Conservation (phyloP, 53 echinoderm and acorn worm species). For the Luidia sarsii region DNA sequence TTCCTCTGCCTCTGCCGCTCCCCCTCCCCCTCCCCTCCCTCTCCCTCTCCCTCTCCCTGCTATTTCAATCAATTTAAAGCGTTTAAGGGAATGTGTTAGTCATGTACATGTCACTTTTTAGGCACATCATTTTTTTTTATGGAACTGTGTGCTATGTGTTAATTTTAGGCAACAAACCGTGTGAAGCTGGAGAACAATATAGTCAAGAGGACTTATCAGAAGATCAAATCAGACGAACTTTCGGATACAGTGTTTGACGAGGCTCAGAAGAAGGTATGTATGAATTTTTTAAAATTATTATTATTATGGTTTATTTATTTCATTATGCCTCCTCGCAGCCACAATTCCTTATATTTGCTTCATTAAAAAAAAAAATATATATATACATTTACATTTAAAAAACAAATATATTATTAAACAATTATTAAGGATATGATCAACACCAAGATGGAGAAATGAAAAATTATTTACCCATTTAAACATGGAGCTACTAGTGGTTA, state of each 20-base stretch:
- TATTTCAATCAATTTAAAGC: neutral
- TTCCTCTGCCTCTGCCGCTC: too few species aligned
- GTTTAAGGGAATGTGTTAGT: neutral
- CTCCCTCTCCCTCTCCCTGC: too few species aligned
- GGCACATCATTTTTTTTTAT: neutral
- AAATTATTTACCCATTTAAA: neutral
- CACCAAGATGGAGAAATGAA: neutral
- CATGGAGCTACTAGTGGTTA: too few species aligned
- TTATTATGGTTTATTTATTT: too few species aligned
- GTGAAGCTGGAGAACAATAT: slow-evolving; percentile 74
- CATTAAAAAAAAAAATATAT: too few species aligned
- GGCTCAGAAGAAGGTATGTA: slow-evolving; percentile 84
- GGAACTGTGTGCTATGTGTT: neutral
- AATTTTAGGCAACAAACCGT: slow-evolving; percentile 79
- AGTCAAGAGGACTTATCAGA: slow-evolving; percentile 81
- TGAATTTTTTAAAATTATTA: too few species aligned
- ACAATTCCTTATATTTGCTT: too few species aligned
- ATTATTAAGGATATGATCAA: too few species aligned
- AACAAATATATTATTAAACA: neutral
- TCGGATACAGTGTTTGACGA: slow-evolving; percentile 91
- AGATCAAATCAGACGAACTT: slow-evolving; percentile 65
- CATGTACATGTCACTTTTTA: neutral
- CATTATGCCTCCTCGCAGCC: too few species aligned
- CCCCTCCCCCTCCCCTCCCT: too few species aligned
- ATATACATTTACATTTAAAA: neutral